Conservation (phyloP, 2,113 vertebrate species). For the Cathartes aura region DNA sequence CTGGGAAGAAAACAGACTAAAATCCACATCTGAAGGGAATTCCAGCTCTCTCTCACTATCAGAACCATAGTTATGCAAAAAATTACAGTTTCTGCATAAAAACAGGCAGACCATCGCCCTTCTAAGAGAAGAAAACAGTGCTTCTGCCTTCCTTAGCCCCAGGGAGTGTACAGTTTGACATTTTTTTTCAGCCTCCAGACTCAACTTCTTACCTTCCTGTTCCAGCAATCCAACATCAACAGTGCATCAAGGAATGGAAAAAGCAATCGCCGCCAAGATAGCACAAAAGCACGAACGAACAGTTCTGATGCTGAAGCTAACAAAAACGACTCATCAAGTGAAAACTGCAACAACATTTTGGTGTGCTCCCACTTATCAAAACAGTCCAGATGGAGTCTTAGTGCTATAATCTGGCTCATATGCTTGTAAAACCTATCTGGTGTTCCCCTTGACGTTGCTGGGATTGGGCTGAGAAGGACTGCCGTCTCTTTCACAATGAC, state of each 20-base stretch:
- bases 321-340: not conserved
- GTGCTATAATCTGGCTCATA: not conserved
- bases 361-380: constrained; percentile 19
- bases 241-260: not conserved
- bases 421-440: not conserved
- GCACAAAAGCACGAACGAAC: not conserved
- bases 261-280: not conserved
- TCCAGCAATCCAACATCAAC: not conserved
- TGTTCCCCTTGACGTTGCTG: not conserved
- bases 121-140: not conserved
- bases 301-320: not conserved
- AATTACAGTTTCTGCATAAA: not conserved
- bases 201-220: not conserved
- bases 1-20: not conserved
- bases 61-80: not conserved
- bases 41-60: not conserved
- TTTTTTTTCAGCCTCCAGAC: not conserved
- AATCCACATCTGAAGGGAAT: not conserved
- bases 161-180: accelerated
- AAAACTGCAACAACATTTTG: not conserved
- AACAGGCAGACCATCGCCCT: not conserved
- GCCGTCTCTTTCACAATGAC: not conserved
- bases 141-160: not conserved
- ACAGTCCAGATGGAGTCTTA: constrained; percentile 37
- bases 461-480: not conserved